These are phyloP conservation scores for Nephrocerus scutellatus DNA, from an alignment of 2,888 invertebrate genomes.

Conservation along the genomic window DNA sequence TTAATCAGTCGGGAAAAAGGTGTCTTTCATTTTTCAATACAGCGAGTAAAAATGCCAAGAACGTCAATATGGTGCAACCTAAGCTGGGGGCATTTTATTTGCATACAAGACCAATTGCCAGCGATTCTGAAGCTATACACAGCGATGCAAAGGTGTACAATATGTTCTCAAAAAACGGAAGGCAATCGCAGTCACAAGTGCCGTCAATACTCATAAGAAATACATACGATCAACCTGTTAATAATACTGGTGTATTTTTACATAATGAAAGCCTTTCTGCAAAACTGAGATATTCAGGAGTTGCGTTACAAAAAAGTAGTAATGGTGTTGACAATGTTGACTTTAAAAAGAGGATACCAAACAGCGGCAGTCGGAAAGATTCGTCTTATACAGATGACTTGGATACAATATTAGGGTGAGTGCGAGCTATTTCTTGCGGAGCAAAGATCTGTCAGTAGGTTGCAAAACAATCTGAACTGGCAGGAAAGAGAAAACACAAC, in stretches of 20 bases:
- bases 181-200: conserved; percentile 30
- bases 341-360: neutral
- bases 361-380: no score
- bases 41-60: conserved; percentile 39
- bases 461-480: no score
- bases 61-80: conserved; percentile 27
- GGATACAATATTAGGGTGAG: conserved; percentile 67
- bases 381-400: no score
- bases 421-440: no score
- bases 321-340: neutral
- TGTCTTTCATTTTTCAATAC: conserved; percentile 34
- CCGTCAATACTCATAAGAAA: conserved; percentile 28
- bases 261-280: no score
- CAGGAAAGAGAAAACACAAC: no score
- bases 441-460: no score
- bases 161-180: conserved; percentile 39
- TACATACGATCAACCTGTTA: conserved; percentile 22
- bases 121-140: conserved; percentile 23
- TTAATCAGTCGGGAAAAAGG: conserved; percentile 15
- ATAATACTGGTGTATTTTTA: conserved; percentile 10
- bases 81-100: conserved; percentile 36
- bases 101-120: conserved; percentile 29
- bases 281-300: neutral
- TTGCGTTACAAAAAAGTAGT: neutral
- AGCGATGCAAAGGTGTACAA: conserved; percentile 38